Percentiles rank a stretch among this genome's conserved stretches.
Conservation (phyloP, 2,797 vertebrate species). For the Smutsia temminckii region DNA sequence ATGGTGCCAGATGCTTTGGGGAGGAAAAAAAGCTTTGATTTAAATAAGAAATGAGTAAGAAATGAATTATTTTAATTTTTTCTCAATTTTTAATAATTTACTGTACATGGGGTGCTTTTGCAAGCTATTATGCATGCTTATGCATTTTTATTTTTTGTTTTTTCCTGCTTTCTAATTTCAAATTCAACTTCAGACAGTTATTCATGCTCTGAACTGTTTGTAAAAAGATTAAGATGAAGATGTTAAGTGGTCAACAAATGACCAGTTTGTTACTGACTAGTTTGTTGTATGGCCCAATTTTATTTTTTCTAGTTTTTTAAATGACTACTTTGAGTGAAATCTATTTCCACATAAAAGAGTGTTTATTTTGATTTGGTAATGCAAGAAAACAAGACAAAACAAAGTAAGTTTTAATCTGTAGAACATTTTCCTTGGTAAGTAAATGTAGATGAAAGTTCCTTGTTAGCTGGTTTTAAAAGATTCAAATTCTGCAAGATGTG, state of each 20-base stretch:
- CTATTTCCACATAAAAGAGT: conserved; percentile 21
- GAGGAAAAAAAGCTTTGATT: neutral
- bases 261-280: neutral
- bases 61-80: neutral
- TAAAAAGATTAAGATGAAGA: conserved; percentile 28
- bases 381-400: neutral
- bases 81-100: neutral
- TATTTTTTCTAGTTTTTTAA: neutral
- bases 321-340: neutral
- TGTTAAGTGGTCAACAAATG: neutral
- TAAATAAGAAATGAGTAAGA: neutral
- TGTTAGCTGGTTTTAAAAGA: neutral
- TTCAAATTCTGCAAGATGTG: neutral
- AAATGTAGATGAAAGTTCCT: neutral
- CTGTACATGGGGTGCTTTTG: neutral
- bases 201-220: neutral
- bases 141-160: neutral
- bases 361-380: neutral
- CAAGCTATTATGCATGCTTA: neutral
- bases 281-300: neutral
- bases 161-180: conserved; percentile 33
- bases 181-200: conserved; percentile 1
- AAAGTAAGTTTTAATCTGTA: neutral
- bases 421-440: neutral
- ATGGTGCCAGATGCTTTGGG: neutral